These are phyloP conservation scores for Ornithoptera alexandrae DNA, from an alignment of 2,888 invertebrate genomes.

Conservation along the genomic window DNA sequence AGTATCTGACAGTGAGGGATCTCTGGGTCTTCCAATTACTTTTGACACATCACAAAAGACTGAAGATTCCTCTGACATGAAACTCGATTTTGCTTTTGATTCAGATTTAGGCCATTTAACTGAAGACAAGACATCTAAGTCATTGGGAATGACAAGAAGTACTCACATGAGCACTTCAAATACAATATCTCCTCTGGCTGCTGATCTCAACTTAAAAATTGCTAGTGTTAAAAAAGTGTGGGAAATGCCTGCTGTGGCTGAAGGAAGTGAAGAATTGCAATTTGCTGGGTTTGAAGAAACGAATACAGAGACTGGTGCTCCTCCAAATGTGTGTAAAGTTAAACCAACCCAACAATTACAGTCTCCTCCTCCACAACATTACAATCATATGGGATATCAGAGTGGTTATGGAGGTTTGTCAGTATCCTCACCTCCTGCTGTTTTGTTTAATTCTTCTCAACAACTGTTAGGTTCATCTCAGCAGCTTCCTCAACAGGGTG, in stretches of 20 bases:
- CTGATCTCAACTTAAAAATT: constrained; percentile 95
- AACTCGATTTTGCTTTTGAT: constrained; percentile 94
- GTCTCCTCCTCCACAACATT: constrained; percentile 83
- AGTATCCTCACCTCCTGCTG: constrained; percentile 92
- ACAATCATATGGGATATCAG: constrained; percentile 86
- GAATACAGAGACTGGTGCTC: constrained; percentile 74
- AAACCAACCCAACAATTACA: constrained; percentile 91
- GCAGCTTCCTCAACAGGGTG: constrained; percentile 84
- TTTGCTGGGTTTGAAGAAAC: constrained; percentile 69
- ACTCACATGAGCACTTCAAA: constrained; percentile 83
- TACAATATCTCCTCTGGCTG: constrained; percentile 89
- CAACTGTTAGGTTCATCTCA: constrained; percentile 76
- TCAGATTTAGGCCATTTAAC: constrained; percentile 88
- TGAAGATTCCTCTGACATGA: constrained; percentile 92
- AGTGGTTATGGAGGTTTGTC: constrained; percentile 88
- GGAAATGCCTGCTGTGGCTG: constrained; percentile 88
- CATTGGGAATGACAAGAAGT: constrained; percentile 79
- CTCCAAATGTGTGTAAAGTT: constrained; percentile 89
- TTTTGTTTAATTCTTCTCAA: constrained; percentile 89
- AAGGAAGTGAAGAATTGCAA: constrained; percentile 76
- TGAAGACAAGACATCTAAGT: constrained; percentile 83
- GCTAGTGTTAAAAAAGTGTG: constrained; percentile 95
- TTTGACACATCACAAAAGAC: constrained; percentile 80
- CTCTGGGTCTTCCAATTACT: constrained; percentile 83
- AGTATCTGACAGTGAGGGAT: constrained; percentile 61